These are phyloP conservation scores for Gorsachius goisagi DNA, from an alignment of 2,113 vertebrate species.

Conservation along the genomic window DNA sequence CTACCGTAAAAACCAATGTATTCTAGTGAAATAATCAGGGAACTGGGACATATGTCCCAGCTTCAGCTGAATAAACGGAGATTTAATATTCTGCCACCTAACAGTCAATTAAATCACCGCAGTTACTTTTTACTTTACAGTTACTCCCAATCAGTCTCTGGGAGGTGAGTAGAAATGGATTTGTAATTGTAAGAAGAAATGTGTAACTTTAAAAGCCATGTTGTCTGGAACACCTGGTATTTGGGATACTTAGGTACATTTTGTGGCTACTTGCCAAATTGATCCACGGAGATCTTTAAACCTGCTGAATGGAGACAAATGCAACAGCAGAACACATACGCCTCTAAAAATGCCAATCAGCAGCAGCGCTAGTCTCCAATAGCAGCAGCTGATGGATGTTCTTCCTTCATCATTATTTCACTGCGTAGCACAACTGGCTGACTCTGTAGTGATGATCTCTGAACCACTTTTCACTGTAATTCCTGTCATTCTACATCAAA, in stretches of 20 bases:
- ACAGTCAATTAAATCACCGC: not conserved
- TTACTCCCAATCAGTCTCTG: not conserved
- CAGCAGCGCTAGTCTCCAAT: not conserved
- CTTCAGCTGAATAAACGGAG: not conserved
- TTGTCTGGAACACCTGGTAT: not conserved
- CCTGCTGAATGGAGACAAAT: not conserved
- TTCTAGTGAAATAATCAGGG: not conserved
- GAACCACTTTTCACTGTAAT: not conserved
- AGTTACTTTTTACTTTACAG: not conserved
- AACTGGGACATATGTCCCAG: not conserved
- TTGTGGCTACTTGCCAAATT: not conserved
- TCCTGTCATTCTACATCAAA: conserved; percentile 9
- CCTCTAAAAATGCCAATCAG: not conserved
- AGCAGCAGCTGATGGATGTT: not conserved
- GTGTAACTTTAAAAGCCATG: not conserved
- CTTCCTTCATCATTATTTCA: not conserved
- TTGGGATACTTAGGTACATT: not conserved
- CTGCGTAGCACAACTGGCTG: not conserved
- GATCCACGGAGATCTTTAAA: not conserved
- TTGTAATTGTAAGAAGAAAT: not conserved
- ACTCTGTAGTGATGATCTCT: not conserved
- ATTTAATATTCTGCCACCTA: not conserved
- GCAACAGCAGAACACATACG: not conserved
- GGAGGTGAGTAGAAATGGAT: not conserved
- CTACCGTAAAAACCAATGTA: not conserved